Evolutionary conservation across 2,797 vertebrate genomes (phyloP).

Genomic region (Rhinoraja longicauda): DNA sequence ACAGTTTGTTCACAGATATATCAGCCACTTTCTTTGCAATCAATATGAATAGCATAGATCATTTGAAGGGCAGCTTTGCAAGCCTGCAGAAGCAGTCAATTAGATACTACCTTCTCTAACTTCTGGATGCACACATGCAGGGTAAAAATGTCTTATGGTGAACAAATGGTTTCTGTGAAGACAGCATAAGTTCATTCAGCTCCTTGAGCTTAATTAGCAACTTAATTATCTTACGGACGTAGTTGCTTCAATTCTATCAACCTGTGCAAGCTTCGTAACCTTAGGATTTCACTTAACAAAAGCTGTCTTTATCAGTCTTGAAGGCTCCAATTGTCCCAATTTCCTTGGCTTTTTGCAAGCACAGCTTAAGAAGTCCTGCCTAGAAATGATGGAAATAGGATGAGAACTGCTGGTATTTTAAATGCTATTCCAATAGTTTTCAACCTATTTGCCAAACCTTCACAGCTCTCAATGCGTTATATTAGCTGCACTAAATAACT

Average conservation of each 20-base stretch:
- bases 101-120: neutral
- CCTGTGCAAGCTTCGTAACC: neutral
- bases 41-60: neutral
- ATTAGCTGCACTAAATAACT: too few species aligned
- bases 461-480: too few species aligned
- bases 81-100: neutral
- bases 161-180: neutral
- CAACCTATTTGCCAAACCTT: too few species aligned
- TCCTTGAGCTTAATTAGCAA: neutral
- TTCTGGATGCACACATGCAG: neutral
- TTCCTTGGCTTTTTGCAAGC: neutral
- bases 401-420: too few species aligned
- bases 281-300: neutral
- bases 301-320: neutral
- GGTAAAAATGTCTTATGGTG: neutral
- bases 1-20: neutral
- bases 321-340: neutral
- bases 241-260: neutral
- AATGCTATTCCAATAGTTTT: too few species aligned
- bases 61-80: neutral
- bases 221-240: neutral
- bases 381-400: too few species aligned
- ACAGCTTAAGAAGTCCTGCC: too few species aligned
- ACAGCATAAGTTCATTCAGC: neutral
- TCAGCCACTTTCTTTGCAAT: neutral